These are phyloP conservation scores for Margarornis squamiger DNA, from an alignment of 2,797 vertebrate genomes.

Conservation along the genomic window DNA sequence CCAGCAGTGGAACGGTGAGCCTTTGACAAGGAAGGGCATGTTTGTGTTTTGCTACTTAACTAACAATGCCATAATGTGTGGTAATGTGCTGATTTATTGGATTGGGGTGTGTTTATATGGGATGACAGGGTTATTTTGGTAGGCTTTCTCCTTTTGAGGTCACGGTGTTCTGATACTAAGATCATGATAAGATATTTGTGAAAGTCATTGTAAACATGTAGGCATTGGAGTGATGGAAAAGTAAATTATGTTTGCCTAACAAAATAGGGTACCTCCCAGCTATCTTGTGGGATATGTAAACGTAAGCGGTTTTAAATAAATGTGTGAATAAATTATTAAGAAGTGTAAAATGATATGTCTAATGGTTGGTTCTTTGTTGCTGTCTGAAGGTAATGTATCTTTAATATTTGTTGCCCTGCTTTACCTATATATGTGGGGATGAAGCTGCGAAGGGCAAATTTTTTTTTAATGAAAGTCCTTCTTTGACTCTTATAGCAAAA, in stretches of 20 bases:
- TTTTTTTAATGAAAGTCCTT: neutral
- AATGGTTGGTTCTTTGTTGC: neutral
- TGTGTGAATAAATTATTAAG: neutral
- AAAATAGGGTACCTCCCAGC: neutral
- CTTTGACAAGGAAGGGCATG: neutral
- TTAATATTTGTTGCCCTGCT: neutral
- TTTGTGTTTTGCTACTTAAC: neutral
- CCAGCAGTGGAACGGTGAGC: neutral
- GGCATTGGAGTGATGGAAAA: neutral
- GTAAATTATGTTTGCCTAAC: neutral
- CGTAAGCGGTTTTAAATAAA: neutral
- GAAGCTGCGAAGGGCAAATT: neutral
- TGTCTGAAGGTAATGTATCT: neutral
- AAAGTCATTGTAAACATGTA: neutral
- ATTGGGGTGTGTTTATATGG: neutral
- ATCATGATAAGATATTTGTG: neutral
- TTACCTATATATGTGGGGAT: neutral
- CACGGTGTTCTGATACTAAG: neutral
- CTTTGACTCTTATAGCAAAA: neutral
- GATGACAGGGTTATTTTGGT: neutral
- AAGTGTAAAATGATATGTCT: neutral
- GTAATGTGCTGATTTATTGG: neutral
- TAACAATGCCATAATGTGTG: neutral
- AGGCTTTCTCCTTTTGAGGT: neutral
- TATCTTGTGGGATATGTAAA: neutral